Percentiles rank a stretch among this genome's conserved stretches.
phyloP scores from a whole-genome alignment of 2,888 invertebrate genomes.

The Halictus quadricinctus region DNA sequence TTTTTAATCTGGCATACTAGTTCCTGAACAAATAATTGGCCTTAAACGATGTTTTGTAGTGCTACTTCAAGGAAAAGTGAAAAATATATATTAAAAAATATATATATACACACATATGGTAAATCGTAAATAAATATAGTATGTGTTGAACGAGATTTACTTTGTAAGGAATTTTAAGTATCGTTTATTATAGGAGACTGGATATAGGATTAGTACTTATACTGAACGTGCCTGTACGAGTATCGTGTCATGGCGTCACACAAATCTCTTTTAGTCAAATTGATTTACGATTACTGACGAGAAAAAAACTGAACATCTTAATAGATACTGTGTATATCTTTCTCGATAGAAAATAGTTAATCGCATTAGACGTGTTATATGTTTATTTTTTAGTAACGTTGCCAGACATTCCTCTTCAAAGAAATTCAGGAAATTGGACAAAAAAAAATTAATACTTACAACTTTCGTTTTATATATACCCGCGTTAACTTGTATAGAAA shows the following conservation, averaged over 20 bases:
- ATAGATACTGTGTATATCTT: slow-evolving; percentile 30
- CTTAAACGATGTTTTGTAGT: slow-evolving; percentile 55
- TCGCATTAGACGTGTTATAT: slow-evolving; percentile 32
- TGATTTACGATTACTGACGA: slow-evolving; percentile 36
- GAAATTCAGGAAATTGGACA: slow-evolving; percentile 4
- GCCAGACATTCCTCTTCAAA: slow-evolving; percentile 50
- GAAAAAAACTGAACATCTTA: slow-evolving; percentile 1
- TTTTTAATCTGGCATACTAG: slow-evolving; percentile 60
- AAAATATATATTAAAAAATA: background rate
- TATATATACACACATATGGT: slow-evolving; percentile 25
- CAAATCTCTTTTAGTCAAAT: slow-evolving; percentile 27
- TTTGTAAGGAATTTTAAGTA: slow-evolving; percentile 39
- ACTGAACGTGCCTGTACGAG: slow-evolving; percentile 55
- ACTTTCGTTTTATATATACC: slow-evolving; percentile 6
- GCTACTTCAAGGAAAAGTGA: slow-evolving; percentile 27
- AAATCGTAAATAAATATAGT: slow-evolving; percentile 49
- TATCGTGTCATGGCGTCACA: slow-evolving; percentile 46
- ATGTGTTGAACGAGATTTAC: slow-evolving; percentile 41
- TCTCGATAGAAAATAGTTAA: slow-evolving; percentile 36
- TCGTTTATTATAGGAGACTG: slow-evolving; percentile 58
- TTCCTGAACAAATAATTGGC: slow-evolving; percentile 64
- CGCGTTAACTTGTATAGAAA: slow-evolving; percentile 17
- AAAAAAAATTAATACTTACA: background rate
- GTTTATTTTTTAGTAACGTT: slow-evolving; percentile 40
- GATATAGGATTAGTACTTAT: slow-evolving; percentile 58